Percentiles rank a stretch among this genome's conserved stretches.
These are phyloP conservation scores for Neosilurus hyrtlii DNA, from an alignment of 2,797 vertebrate genomes.

Conservation along the genomic window DNA sequence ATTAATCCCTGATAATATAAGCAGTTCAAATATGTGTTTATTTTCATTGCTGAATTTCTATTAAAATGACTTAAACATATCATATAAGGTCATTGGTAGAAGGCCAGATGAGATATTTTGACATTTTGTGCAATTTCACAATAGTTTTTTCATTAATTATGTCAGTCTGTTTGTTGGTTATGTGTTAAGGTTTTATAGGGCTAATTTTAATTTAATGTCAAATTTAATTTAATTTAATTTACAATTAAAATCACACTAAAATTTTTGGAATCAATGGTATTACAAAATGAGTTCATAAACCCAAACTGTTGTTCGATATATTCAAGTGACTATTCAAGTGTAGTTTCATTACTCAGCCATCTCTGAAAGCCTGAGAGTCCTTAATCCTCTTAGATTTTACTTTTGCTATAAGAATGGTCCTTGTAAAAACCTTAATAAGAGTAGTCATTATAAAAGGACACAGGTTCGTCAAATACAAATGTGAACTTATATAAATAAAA, in stretches of 20 bases:
- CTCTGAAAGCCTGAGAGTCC: constrained; percentile 36
- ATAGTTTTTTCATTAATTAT: constrained; percentile 57
- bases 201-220: constrained; percentile 46
- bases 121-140: constrained; percentile 60
- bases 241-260: constrained; percentile 37
- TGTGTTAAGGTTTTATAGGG: constrained; percentile 53
- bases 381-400: constrained; percentile 51
- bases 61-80: constrained; percentile 18
- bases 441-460: constrained; percentile 30
- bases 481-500: constrained; percentile 9
- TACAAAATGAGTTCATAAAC: constrained; percentile 51
- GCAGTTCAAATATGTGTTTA: not conserved
- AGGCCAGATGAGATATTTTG: constrained; percentile 39
- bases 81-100: constrained; percentile 43
- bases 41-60: not conserved
- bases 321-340: constrained; percentile 40
- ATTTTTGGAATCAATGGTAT: constrained; percentile 36
- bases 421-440: constrained; percentile 32
- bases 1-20: not conserved
- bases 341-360: constrained; percentile 49
- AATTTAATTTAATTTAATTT: constrained; percentile 48
- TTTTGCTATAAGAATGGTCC: constrained; percentile 34
- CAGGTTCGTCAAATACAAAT: constrained; percentile 11
- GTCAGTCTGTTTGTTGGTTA: constrained; percentile 58
- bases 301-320: constrained; percentile 39